These are phyloP conservation scores for Blastobasis adustella DNA, from an alignment of 2,888 invertebrate genomes.

Conservation along the genomic window DNA sequence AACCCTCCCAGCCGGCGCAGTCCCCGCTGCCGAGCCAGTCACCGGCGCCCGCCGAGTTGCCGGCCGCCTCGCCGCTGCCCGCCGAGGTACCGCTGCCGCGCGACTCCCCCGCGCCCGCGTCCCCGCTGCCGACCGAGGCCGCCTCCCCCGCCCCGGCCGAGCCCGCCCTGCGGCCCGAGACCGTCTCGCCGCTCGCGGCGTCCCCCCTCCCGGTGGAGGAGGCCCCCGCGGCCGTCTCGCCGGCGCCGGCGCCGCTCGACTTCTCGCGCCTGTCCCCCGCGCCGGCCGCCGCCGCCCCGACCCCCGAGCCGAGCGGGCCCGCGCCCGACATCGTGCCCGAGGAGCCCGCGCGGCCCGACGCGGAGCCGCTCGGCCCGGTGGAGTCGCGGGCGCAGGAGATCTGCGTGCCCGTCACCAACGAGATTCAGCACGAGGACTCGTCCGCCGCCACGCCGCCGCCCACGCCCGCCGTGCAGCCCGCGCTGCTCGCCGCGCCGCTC, in stretches of 20 bases:
- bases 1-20: constrained; percentile 17
- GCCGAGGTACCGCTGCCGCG: constrained; percentile 5
- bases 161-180: constrained; percentile 13
- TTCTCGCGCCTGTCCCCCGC: constrained; percentile 12
- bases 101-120: neutral
- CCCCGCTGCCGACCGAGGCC: neutral
- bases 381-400: constrained; percentile 65
- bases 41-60: constrained; percentile 13
- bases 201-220: constrained; percentile 10
- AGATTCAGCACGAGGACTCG: constrained; percentile 47
- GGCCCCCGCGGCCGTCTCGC: neutral
- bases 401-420: constrained; percentile 59
- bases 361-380: constrained; percentile 54
- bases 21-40: constrained; percentile 17
- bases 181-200: constrained; percentile 5
- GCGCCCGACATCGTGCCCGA: constrained; percentile 56
- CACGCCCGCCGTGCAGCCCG: constrained; percentile 27
- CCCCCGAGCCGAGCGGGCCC: constrained; percentile 23
- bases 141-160: constrained; percentile 2
- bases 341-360: constrained; percentile 47
- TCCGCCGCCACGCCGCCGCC: constrained; percentile 29
- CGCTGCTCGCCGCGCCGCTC: constrained; percentile 27
- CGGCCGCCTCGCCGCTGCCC: constrained; percentile 23
- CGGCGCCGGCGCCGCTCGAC: constrained; percentile 1
- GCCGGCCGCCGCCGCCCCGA: constrained; percentile 11